Base-by-base conservation (phyloP, 2,888 invertebrate genomes). In the Ectemnius cavifrons region DNA sequence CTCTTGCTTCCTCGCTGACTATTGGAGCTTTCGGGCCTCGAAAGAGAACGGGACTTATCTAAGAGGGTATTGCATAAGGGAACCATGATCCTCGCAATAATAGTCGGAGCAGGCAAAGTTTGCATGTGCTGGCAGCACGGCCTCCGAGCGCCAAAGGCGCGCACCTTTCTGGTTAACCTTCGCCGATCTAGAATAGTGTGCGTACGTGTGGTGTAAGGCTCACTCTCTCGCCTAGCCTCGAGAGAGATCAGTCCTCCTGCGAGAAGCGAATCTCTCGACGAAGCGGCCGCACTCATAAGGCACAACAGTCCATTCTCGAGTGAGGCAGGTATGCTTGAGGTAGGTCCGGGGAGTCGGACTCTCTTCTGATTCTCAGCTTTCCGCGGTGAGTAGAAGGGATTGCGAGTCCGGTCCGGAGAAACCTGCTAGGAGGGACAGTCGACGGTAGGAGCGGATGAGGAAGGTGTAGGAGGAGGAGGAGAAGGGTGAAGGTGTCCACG, bases 301-400 rank as follows among this genome's bases (percentile, higher is more conserved):
- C 63, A 28, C 45, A 65, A 46, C 14, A 14, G 14, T 20, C 37
- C 27, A n/a, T 68, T 28, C 13, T 4, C 49, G 47, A 63, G 27
- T 49, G 73, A 77, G 79, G 67, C 66, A 73, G 63, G 75, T 71
- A 66, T 49, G 59, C 74, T 84, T 85, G 84, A 83, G 83, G 84
- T 78, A 83, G 84, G 84, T 84, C 83, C 67, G 74, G 74, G 8
- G 37, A 37, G 37, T 6, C 37, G 8, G 37, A 37, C 64, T 70
- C 70, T 63, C 69, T 67, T 58, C 64, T 65, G 64, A 67, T 37
- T 65, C 77, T 79, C 74, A 72, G 72, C 65, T 68, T 75, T 78
- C 16, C 64, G 13, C 18, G 52, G 58, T 28, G 18, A 28, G 46
- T 20, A 63, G 20, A 37, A 63, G 59, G 18, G 56, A 64, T 59